Base-by-base conservation (phyloP, 1,140 invertebrate species). In the Sarcophaga peregrina region DNA sequence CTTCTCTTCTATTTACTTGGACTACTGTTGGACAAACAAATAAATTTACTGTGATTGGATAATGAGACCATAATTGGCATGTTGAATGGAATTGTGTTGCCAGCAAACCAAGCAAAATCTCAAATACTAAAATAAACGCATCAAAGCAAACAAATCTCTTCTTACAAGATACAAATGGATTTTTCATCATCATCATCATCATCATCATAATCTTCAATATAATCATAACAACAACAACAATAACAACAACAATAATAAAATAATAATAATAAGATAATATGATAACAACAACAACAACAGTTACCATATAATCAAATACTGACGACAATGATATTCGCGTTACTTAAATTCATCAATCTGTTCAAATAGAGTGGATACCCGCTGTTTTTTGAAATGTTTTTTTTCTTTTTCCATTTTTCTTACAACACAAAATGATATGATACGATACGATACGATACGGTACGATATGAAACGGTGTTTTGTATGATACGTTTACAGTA, bases 81-180 rank as follows among this genome's bases (percentile, higher is more conserved):
- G 86, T 89, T 89, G 88, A 89, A 89, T 89, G 88, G 87, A 89
- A 89, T 89, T 89, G 88, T 89, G 88, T 89, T 89, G 88, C 88
- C 87, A 85, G 88, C 88, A 88, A 86, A 89, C 86, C 86, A 37
- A 37, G 25, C 25, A 37, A 37, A 37, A 37, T 4, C 25, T 37
- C 25, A 85, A 83, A 85, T 84, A 82, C 58, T n/a, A 74, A 47
- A 85, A 68, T 80, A 13, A n/a, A 47, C 10, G 54, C 54, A 58
- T 47, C 13, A 75, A 45, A 75, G 47, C 74, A 75, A 75, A 75
- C 74, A 47, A 75, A 75, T 75, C 74, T 75, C 74, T 75, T 75
- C 74, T 75, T 47, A 17, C 20, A 75, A 75, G 74, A 46, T n/a
- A n/a, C 47, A 75, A 75, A 47, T 75, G 74, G 46, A 75, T 75